These are phyloP conservation scores for Blera fallax DNA, from an alignment of 2,888 invertebrate genomes.

Conservation along the genomic window DNA sequence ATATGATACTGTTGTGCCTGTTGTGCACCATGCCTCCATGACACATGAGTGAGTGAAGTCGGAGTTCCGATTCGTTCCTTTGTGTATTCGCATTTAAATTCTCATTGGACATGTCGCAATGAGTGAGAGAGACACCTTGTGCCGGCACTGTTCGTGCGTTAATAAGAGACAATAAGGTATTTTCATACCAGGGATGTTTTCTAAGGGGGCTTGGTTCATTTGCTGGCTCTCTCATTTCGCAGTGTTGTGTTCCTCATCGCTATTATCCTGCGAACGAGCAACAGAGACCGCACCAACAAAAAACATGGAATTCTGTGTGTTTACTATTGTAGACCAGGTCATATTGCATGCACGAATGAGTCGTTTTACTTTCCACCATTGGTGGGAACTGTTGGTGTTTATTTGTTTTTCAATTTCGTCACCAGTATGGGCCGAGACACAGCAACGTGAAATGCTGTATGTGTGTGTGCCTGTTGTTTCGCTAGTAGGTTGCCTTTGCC, in stretches of 20 bases:
- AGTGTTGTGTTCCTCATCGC: neutral
- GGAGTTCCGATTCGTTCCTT: conserved; percentile 54
- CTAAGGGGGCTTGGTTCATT: conserved; percentile 38
- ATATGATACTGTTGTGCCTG: conserved; percentile 55
- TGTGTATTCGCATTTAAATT: conserved; percentile 30
- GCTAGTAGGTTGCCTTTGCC: neutral
- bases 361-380: conserved; percentile 61
- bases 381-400: conserved; percentile 55
- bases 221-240: neutral
- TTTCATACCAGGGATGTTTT: conserved; percentile 3
- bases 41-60: conserved; percentile 55
- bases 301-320: conserved; percentile 26
- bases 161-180: neutral
- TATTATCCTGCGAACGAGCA: neutral
- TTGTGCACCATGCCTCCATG: conserved; percentile 50
- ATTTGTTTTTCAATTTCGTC: conserved; percentile 21
- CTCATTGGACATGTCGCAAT: conserved; percentile 51
- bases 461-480: neutral
- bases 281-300: conserved; percentile 3
- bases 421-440: neutral
- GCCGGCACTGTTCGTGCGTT: neutral
- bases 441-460: too few relatives aligned
- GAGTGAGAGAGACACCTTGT: neutral
- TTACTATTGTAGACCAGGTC: conserved; percentile 45
- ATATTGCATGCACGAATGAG: conserved; percentile 70